Percentiles rank a stretch among this genome's conserved stretches.
Evolutionary conservation across 2,797 vertebrate species (phyloP).

Genomic region (Rhynchotus rufescens): DNA sequence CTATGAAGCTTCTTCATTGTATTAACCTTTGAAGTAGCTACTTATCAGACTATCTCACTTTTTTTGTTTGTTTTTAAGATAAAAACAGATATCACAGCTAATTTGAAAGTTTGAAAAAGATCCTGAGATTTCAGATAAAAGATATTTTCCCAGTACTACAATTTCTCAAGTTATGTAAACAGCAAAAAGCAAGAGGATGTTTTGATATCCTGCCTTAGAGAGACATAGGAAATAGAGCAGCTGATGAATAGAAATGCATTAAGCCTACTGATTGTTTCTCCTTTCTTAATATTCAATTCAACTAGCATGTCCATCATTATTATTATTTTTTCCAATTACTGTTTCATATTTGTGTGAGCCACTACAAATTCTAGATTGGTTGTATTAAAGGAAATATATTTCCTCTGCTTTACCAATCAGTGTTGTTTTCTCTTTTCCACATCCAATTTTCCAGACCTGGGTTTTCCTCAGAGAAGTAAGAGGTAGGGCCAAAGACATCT

Average conservation of each 20-base stretch:
- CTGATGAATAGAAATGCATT: conserved; percentile 9
- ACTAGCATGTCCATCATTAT: not conserved
- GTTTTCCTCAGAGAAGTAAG: not conserved
- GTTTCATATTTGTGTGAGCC: not conserved
- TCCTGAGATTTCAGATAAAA: not conserved
- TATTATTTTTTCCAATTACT: not conserved
- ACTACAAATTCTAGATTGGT: not conserved
- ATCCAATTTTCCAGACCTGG: not conserved
- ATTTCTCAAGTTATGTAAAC: not conserved
- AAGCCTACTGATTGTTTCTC: not conserved
- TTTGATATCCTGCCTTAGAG: conserved; percentile 31
- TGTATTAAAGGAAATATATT: not conserved
- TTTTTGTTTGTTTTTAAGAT: not conserved
- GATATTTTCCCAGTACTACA: not conserved
- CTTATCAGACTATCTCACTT: not conserved
- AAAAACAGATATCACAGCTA: not conserved
- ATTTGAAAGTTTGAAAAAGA: not conserved
- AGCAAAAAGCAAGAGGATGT: conserved; percentile 5
- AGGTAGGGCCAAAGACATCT: not conserved
- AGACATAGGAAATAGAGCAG: conserved; percentile 35
- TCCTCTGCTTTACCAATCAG: not conserved
- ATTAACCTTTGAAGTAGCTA: not conserved
- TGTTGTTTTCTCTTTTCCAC: not conserved
- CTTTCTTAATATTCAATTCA: conserved; percentile 13
- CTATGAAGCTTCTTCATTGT: not conserved